Percentiles rank a stretch among this genome's conserved stretches.
Conservation (phyloP, 2,888 invertebrate genomes). For the Metallyticus violacea region DNA sequence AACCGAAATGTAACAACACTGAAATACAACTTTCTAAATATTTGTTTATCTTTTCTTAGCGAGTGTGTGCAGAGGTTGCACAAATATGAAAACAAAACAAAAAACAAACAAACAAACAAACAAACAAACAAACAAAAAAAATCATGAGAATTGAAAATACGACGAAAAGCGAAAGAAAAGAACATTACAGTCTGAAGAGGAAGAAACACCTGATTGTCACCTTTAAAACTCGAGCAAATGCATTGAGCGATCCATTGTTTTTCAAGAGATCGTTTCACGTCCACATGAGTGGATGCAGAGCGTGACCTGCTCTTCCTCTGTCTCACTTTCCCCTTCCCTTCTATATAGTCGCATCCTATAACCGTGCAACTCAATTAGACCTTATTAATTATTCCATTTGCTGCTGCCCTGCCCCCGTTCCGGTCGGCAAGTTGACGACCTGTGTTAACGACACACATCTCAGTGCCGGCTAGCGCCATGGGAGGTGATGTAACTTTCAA, state of each 20-base stretch:
- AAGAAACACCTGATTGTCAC: background rate
- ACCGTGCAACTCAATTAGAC: slow-evolving; percentile 18
- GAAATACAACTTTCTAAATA: too few relatives aligned
- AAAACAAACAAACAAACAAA: too few relatives aligned
- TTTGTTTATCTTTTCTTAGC: too few relatives aligned
- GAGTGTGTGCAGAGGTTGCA: too few relatives aligned
- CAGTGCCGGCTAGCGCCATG: background rate
- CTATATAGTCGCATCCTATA: background rate
- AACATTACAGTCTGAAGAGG: background rate
- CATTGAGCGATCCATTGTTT: background rate
- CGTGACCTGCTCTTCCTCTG: background rate
- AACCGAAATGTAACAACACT: too few relatives aligned
- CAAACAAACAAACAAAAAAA: too few relatives aligned
- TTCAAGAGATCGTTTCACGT: background rate
- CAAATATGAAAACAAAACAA: too few relatives aligned
- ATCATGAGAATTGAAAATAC: too few relatives aligned
- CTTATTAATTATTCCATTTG: slow-evolving; percentile 21
- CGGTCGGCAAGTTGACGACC: slow-evolving; percentile 2
- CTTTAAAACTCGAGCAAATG: background rate
- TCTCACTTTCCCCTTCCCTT: background rate
- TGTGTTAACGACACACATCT: background rate
- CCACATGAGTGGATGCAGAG: background rate
- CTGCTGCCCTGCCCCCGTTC: background rate
- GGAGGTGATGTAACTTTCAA: background rate
- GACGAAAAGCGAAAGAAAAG: background rate